Base-by-base conservation (phyloP, 2,888 invertebrate species). In the Epirrita christyi region DNA sequence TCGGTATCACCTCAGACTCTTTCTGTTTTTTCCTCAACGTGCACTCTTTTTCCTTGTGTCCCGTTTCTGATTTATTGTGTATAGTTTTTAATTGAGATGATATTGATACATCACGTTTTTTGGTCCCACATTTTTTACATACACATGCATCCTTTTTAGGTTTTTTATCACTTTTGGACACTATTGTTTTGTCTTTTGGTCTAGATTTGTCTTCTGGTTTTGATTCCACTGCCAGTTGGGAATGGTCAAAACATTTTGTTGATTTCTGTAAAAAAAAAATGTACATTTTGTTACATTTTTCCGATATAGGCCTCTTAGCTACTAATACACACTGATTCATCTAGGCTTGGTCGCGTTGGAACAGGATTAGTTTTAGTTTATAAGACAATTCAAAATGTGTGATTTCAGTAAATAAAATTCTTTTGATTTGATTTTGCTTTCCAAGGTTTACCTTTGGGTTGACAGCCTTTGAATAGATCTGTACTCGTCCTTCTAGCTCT, bases 11-110 rank as follows among this genome's bases (percentile, higher is more conserved):
- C 58, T 80, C 73, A 42, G 81, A 81, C 6, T 61, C 55, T 65
- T 80, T 81, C 52, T 85, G 80, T 75, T 88, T 86, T 53, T 81
- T 86, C 67, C 83, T 83, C 65, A 86, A 73, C 32, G 75, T 78
- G 70, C 88, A 86, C 73, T 86, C 86, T 71, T 88, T 88, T 38
- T 81, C 78, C 71, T 90, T 90, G 9, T 83, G 81, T 61, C 88
- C 86, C 37, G 78, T 86, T 70, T 89, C 90, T 5, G 89, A 91
- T 79, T 90, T 90, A 58, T 91, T 92, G 50, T 90, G 88, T 15
- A 83, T 89, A 55, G 82, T 86, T 71, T 91, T 91, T 60, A 90
- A 82, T 78, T 88, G 90, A 1, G 84, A 75, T 6, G 88, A 79
- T 66, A 91, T 73, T 41, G 89, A 89, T 36, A 89, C 60, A 48